Evolutionary conservation across 2,888 invertebrate species (phyloP), one percentile per base, ranked within the genome.

Genomic region (Drosophila colorata): DNA sequence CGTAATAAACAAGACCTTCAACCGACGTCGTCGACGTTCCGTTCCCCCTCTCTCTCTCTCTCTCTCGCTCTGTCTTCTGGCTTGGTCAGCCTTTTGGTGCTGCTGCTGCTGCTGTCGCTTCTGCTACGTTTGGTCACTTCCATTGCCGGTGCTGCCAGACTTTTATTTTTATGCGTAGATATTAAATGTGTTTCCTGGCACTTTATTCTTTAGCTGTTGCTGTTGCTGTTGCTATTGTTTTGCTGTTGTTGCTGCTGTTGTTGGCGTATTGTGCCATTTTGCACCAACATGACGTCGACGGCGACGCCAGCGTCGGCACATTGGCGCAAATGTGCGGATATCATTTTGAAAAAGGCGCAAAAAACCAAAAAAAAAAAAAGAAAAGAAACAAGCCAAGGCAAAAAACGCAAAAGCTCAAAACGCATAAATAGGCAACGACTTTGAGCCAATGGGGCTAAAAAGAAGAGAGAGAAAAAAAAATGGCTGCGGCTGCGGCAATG

Each of bases 131-230:
- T 82, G 82, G 82, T 81, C 82, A 87, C 82, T 87, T 78, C 80
- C 82, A 85, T 70, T 73, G 85, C 77, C 78, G 77, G 77, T 73
- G 74, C 75, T 78, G 77, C 80, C 72, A 75, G 80, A 78, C 69
- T 74, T 74, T 74, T 74, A 83, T 80, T 79, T 74, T 74, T 75
- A 83, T 83, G 77, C 85, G 79, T 79, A 86, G 88, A 89, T 88
- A 89, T 89, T 89, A 87, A 87, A 88, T 89, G 89, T 86, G 88
- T 88, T 88, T 89, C 89, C 87, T 88, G 84, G 85, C 85, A 88
- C 89, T 85, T 86, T 86, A 84, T 88, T 82, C 77, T 61, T 68
- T 74, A 57, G 81, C 67, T 69, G 71, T 60, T 57, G 74, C 64
- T 60, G 58, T 40, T 63, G 68, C 48, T 76, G 35, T 67, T 43